Conservation (phyloP, 2,797 vertebrate species). For the Catamblyrhynchus diadema region DNA sequence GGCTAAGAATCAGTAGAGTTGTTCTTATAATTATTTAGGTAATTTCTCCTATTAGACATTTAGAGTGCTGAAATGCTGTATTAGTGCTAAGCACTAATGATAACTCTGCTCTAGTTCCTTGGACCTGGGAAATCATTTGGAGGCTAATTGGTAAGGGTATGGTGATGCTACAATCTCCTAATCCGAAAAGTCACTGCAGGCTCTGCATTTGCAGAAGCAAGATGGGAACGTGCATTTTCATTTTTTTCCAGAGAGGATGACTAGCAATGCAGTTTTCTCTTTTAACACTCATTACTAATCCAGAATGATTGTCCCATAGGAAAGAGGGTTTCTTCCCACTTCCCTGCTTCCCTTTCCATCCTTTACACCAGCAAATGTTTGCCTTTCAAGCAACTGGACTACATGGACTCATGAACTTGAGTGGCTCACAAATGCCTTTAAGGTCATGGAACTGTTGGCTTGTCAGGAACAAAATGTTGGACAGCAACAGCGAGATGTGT, state of each 20-base stretch:
- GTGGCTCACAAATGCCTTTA: background rate
- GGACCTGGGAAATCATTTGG: background rate
- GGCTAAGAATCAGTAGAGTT: background rate
- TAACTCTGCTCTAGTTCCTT: background rate
- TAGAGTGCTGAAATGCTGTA: background rate
- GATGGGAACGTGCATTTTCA: background rate
- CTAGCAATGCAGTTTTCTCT: background rate
- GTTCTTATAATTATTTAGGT: background rate
- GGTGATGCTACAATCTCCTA: background rate
- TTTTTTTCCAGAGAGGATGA: background rate
- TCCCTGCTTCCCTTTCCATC: background rate
- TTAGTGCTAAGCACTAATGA: background rate
- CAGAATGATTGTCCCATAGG: background rate
- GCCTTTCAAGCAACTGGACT: background rate
- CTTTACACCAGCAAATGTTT: background rate
- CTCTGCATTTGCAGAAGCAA: background rate
- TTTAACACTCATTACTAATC: background rate
- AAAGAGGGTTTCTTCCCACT: background rate
- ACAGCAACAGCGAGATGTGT: background rate
- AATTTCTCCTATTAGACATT: background rate
- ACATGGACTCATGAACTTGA: background rate
- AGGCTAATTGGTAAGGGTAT: background rate
- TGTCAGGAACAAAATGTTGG: background rate
- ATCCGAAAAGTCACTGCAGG: background rate
- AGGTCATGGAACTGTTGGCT: background rate